phyloP scores from a whole-genome alignment of 2,888 invertebrate species.

The Tipula vernalis region DNA sequence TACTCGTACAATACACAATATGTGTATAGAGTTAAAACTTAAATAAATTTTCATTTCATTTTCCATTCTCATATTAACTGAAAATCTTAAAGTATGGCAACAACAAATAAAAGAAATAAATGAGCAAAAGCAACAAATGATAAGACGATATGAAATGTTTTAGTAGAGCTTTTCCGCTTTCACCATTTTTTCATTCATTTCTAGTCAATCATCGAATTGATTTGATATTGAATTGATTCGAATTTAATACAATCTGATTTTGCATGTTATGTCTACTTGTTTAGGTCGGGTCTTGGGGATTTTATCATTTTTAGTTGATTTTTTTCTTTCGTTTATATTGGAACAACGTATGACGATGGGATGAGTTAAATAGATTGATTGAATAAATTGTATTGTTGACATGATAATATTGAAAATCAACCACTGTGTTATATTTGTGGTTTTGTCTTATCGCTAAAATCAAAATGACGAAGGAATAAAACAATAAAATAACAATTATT shows the following conservation, averaged over 20 bases:
- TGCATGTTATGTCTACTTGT: not conserved
- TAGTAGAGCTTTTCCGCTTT: not conserved
- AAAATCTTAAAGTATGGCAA: not conserved
- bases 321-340: not conserved
- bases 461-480: not conserved
- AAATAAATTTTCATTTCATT: not conserved
- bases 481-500: not conserved
- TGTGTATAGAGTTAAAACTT: not conserved
- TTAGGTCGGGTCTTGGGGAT: not conserved
- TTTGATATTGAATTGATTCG: not conserved
- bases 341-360: not conserved
- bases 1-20: not conserved
- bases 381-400: not conserved
- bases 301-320: not conserved
- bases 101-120: not conserved
- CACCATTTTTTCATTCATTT: not conserved
- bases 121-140: not conserved
- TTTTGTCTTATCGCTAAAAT: not conserved
- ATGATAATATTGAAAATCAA: not conserved
- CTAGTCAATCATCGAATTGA: not conserved
- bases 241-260: not conserved
- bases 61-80: not conserved
- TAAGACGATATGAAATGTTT: not conserved
- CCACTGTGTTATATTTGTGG: not conserved
- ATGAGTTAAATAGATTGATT: not conserved